Percentiles rank a stretch among this genome's conserved stretches.
phyloP scores from a whole-genome alignment of 2,888 invertebrate species.

The Limnephilus marmoratus region DNA sequence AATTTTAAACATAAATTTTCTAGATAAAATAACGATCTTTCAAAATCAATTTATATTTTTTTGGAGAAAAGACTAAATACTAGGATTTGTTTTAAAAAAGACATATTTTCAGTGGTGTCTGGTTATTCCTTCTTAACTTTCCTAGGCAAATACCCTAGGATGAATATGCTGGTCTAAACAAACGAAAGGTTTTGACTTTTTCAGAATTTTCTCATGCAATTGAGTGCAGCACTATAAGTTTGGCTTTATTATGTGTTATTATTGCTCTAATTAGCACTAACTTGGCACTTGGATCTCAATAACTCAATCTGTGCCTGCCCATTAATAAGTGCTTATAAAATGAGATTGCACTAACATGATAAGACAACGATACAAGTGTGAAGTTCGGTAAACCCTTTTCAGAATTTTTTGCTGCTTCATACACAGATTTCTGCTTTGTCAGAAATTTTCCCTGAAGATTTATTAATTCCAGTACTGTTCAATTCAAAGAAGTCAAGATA shows the following conservation, averaged over 20 bases:
- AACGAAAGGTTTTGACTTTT: neutral
- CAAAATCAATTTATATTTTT: too few species aligned
- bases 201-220: neutral
- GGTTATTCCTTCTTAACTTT: neutral
- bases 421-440: neutral
- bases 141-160: neutral
- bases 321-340: too few species aligned
- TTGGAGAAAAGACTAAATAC: too few species aligned
- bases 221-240: neutral
- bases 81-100: too few species aligned
- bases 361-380: neutral
- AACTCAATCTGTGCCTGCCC: neutral
- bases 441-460: neutral
- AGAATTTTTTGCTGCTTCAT: neutral
- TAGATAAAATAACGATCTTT: too few species aligned
- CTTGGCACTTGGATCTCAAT: neutral
- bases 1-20: too few species aligned
- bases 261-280: neutral
- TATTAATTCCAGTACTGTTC: neutral
- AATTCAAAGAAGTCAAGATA: neutral
- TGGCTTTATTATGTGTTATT: neutral
- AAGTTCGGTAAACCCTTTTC: neutral
- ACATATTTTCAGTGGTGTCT: too few species aligned
- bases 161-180: neutral
- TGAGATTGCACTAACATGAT: neutral